Evolutionary conservation across 2,888 invertebrate species (phyloP).

Genomic region (Acleris holmiana): DNA sequence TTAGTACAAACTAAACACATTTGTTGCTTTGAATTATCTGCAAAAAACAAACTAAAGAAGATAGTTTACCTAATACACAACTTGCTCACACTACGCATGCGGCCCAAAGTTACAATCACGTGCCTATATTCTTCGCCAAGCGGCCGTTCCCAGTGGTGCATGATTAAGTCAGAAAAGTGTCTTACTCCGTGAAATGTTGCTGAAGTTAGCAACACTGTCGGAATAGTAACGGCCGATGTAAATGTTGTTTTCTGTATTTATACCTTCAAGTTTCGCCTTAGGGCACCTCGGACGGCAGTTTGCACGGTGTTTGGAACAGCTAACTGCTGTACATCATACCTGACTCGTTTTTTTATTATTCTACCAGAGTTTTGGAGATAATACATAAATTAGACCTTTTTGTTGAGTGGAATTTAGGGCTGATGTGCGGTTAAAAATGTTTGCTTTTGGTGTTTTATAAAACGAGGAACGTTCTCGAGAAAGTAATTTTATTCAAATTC

Average conservation of each 20-base stretch:
- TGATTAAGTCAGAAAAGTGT: conserved; percentile 69
- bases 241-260: conserved; percentile 69
- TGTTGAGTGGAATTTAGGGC: conserved; percentile 20
- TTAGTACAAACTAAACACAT: too few species aligned
- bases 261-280: conserved; percentile 51
- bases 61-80: background rate
- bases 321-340: conserved; percentile 53
- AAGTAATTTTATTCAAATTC: too few species aligned
- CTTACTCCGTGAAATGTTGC: conserved; percentile 68
- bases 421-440: too few species aligned
- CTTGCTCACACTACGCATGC: conserved; percentile 4
- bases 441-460: too few species aligned
- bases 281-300: conserved; percentile 50
- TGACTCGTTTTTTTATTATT: conserved; percentile 37
- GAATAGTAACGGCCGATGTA: conserved; percentile 67
- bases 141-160: conserved; percentile 41
- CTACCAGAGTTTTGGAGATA: conserved; percentile 23
- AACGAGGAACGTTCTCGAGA: too few species aligned
- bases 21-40: too few species aligned
- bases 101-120: conserved; percentile 33
- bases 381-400: conserved; percentile 28
- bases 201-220: conserved; percentile 57
- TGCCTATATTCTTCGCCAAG: conserved; percentile 30
- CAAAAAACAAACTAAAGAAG: background rate
- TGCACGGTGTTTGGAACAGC: conserved; percentile 47